Percentiles rank a stretch among this genome's conserved stretches.
phyloP scores from a whole-genome alignment of 2,888 invertebrate genomes.

The Perizoma flavofasciatum region DNA sequence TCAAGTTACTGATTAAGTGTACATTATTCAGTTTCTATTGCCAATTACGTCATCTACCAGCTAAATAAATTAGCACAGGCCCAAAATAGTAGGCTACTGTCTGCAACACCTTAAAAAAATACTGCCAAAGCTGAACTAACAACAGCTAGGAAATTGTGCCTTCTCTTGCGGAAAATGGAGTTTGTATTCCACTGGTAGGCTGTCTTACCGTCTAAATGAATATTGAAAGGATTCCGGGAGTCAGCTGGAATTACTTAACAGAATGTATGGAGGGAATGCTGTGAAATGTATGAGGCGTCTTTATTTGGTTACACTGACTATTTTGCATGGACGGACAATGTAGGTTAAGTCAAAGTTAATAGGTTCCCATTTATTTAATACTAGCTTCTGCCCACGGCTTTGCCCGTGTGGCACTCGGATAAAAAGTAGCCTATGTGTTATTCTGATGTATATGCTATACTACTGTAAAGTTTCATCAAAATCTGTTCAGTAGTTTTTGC shows the following conservation, averaged over 20 bases:
- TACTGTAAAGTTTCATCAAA: too few relatives aligned
- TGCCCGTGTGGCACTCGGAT: too few relatives aligned
- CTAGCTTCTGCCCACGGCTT: too few relatives aligned
- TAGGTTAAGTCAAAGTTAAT: too few relatives aligned
- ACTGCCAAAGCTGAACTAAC: constrained; percentile 12
- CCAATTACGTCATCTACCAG: constrained; percentile 11
- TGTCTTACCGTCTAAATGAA: constrained; percentile 1
- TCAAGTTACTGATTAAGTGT: too few relatives aligned
- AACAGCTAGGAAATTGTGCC: constrained; percentile 6
- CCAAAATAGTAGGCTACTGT: constrained; percentile 11
- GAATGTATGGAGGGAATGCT: constrained; percentile 9
- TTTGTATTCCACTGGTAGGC: constrained; percentile 4
- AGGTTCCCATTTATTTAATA: too few relatives aligned
- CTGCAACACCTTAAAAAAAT: constrained; percentile 7
- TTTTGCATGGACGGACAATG: constrained; percentile 3
- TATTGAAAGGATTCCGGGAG: constrained; percentile 9
- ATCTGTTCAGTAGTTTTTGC: too few relatives aligned
- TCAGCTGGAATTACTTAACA: constrained; percentile 9
- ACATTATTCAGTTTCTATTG: background rate
- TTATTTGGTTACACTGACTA: constrained; percentile 1
- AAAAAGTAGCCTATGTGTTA: too few relatives aligned
- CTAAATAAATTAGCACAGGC: constrained; percentile 9
- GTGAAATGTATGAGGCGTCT: constrained; percentile 7
- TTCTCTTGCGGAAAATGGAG: background rate
- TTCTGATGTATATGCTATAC: too few relatives aligned